phyloP scores from a whole-genome alignment of 2,113 vertebrate genomes.

The Quiscalus mexicanus region DNA sequence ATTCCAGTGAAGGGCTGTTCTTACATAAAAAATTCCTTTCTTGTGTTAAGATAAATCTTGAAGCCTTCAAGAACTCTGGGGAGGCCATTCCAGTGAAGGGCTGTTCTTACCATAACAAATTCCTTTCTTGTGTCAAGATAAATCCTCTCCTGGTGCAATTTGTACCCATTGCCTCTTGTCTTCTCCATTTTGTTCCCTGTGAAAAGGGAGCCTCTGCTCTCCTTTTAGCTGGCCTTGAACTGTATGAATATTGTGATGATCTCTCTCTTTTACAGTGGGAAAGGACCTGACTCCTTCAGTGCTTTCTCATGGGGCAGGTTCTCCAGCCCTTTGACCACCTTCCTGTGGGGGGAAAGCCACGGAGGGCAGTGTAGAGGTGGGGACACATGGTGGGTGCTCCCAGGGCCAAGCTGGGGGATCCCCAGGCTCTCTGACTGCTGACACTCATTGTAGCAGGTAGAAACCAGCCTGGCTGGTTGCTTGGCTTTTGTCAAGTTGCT shows the following conservation, averaged over 20 bases:
- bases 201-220: neutral
- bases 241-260: neutral
- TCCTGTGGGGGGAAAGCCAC: neutral
- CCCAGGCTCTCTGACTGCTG: neutral
- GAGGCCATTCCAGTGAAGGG: neutral
- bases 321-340: neutral
- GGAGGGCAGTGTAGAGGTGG: neutral
- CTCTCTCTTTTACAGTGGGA: neutral
- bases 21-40: neutral
- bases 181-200: neutral
- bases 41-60: neutral
- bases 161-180: neutral
- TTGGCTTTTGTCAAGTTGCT: neutral
- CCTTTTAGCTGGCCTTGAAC: neutral
- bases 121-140: neutral
- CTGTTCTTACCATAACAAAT: neutral
- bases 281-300: neutral
- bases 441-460: neutral
- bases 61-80: neutral
- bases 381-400: fast-evolving
- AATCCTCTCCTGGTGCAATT: neutral
- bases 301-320: neutral
- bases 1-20: neutral
- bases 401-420: neutral
- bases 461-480: neutral